Evolutionary conservation across 1,140 invertebrate genomes (phyloP).

Genomic region (Zophobas atratus): DNA sequence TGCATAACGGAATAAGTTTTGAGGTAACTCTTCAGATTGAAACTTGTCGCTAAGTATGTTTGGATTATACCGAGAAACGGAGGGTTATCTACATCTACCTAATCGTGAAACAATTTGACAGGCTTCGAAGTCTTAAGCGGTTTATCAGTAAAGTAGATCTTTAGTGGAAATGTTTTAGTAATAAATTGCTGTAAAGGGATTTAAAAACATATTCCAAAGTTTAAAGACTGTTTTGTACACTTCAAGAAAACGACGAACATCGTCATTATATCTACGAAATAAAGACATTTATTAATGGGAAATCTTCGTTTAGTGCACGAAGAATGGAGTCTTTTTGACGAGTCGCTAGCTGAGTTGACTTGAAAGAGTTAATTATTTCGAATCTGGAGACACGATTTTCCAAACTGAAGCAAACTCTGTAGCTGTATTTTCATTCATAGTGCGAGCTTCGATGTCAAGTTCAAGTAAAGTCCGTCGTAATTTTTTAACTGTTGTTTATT

Average conservation of each 20-base stretch:
- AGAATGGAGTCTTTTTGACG: too few species aligned
- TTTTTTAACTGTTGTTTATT: too few species aligned
- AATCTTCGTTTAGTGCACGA: too few species aligned
- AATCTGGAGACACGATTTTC: too few species aligned
- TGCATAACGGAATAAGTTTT: conserved; percentile 3
- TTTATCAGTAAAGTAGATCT: conserved; percentile 15
- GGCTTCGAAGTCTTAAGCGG: conserved; percentile 1
- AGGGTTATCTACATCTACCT: conserved; percentile 26
- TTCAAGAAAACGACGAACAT: too few species aligned
- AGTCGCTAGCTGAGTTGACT: too few species aligned
- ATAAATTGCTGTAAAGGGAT: neutral
- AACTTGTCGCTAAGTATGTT: conserved; percentile 7
- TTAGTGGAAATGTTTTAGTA: neutral
- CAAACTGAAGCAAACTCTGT: too few species aligned
- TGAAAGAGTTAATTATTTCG: too few species aligned
- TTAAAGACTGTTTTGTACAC: neutral
- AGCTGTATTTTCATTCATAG: too few species aligned
- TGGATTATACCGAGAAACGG: conserved; percentile 17
- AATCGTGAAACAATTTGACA: conserved; percentile 38
- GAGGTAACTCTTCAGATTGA: conserved; percentile 5
- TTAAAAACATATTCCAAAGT: neutral
- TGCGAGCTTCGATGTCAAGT: too few species aligned
- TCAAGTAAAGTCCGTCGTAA: neutral
- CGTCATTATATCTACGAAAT: neutral
- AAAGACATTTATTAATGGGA: neutral